Conservation (phyloP, 2,113 vertebrate species). For the Hystrix brachyura region DNA sequence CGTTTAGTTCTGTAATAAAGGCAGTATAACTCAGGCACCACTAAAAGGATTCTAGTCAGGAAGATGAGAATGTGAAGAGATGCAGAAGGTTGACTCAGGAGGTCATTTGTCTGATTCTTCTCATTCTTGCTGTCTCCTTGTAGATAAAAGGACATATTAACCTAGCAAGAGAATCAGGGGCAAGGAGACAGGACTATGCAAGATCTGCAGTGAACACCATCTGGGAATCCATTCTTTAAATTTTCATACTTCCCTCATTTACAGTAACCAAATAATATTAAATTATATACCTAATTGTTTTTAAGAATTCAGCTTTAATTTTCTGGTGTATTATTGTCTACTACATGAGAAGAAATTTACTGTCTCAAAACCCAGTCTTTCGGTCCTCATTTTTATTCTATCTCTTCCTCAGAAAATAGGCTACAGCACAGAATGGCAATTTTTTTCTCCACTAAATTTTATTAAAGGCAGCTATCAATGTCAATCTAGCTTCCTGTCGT, state of each 20-base stretch:
- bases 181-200: not conserved
- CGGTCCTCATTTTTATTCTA: conserved; percentile 15
- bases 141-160: not conserved
- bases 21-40: not conserved
- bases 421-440: conserved; percentile 45
- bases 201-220: not conserved
- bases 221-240: not conserved
- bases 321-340: not conserved
- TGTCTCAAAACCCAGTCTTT: not conserved
- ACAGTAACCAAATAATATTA: not conserved
- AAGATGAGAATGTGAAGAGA: not conserved
- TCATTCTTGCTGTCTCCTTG: not conserved
- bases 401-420: conserved; percentile 53
- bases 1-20: not conserved
- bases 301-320: not conserved
- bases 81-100: not conserved
- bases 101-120: not conserved
- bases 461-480: conserved; percentile 60
- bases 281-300: not conserved
- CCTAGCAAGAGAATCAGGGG: not conserved
- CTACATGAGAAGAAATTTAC: not conserved
- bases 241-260: not conserved
- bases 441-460: conserved; percentile 80
- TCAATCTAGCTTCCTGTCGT: conserved; percentile 9
- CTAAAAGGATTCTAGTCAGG: not conserved